Evolutionary conservation across 2,797 vertebrate genomes (phyloP).

Genomic region (Brachyalestes nurse): DNA sequence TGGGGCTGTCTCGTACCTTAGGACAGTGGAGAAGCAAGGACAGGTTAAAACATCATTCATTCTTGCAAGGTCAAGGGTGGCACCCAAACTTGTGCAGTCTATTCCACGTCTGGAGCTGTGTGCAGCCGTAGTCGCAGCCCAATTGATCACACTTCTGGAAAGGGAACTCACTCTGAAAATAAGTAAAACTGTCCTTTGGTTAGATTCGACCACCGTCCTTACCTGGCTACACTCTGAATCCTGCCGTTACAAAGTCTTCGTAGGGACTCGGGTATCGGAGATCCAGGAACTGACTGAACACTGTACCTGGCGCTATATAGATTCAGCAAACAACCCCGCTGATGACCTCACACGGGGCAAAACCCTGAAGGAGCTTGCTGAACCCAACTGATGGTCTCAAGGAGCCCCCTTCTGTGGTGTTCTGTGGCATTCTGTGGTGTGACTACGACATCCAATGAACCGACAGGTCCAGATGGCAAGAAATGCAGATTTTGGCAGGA

Average conservation of each 20-base stretch:
- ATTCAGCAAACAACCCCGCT: no score
- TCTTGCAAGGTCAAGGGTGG: slow-evolving; percentile 5
- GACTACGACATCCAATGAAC: no score
- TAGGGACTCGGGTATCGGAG: background rate
- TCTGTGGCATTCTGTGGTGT: no score
- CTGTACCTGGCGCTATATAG: no score
- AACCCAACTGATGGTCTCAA: no score
- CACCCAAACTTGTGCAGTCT: background rate
- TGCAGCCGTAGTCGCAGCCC: slow-evolving; percentile 21
- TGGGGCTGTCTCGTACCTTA: slow-evolving; percentile 34
- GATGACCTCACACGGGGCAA: no score
- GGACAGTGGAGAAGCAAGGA: background rate
- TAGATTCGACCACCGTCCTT: background rate
- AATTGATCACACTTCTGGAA: slow-evolving; percentile 6
- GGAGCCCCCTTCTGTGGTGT: no score
- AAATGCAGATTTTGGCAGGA: no score
- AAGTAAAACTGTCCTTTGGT: background rate
- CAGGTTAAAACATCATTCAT: slow-evolving; percentile 12
- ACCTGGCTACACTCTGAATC: background rate
- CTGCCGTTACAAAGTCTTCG: background rate
- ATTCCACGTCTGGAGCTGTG: slow-evolving; percentile 31
- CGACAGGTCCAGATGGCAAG: no score
- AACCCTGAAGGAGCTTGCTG: no score
- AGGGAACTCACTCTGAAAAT: slow-evolving; percentile 20
- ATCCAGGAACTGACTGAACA: no score